Evolutionary conservation across 2,888 invertebrate genomes (phyloP).

Genomic region (Cyclophora punctaria): DNA sequence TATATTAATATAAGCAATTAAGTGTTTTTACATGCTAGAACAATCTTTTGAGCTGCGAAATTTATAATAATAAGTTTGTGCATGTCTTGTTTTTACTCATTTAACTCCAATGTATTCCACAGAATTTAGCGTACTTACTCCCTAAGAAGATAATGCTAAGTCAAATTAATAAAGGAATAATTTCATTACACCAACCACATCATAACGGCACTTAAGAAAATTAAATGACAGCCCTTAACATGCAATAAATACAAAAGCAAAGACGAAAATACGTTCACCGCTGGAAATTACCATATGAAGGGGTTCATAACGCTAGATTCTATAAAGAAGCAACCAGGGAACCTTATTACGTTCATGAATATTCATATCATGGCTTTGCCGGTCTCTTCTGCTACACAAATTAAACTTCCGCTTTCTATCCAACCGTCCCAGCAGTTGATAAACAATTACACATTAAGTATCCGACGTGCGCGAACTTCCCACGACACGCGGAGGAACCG

Average conservation of each 20-base stretch:
- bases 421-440: constrained; percentile 10
- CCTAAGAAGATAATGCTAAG: too few species aligned
- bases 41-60: too few species aligned
- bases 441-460: constrained; percentile 9
- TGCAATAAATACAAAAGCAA: constrained; percentile 15
- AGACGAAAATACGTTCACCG: constrained; percentile 14
- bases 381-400: constrained; percentile 22
- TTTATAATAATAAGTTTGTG: too few species aligned
- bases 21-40: too few species aligned
- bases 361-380: constrained; percentile 24
- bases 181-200: too few species aligned
- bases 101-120: too few species aligned
- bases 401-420: constrained; percentile 18
- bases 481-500: too few species aligned
- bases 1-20: too few species aligned
- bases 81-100: too few species aligned
- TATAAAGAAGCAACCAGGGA: constrained; percentile 26
- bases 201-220: neutral
- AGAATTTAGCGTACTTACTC: neutral
- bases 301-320: constrained; percentile 21
- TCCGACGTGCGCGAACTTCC: too few species aligned
- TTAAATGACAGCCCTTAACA: constrained; percentile 3
- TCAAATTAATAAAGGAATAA: too few species aligned
- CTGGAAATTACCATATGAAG: constrained; percentile 27
- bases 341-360: constrained; percentile 28